These are phyloP conservation scores for Salvelinus alpinus DNA, from an alignment of 2,113 vertebrate species.

Conservation along the genomic window DNA sequence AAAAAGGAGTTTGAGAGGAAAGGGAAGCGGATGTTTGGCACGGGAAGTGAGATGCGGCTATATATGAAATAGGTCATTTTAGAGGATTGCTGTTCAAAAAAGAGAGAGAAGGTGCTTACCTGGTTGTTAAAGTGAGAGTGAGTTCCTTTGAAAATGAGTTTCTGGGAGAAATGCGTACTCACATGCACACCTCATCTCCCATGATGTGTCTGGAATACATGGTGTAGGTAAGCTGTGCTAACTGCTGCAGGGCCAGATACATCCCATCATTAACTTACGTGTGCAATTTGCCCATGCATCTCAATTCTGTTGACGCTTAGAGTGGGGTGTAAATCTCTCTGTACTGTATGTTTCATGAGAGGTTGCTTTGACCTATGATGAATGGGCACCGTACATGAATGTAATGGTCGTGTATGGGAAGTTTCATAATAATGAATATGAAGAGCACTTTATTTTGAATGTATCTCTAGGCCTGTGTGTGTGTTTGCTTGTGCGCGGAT, in stretches of 20 bases:
- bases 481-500: background rate
- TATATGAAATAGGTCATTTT: conserved; percentile 18
- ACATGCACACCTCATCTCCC: conserved; percentile 8
- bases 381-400: too few species aligned
- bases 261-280: background rate
- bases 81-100: conserved; percentile 5
- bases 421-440: too few species aligned
- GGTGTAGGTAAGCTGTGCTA: background rate
- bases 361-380: too few species aligned
- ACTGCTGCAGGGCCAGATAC: background rate
- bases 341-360: too few species aligned
- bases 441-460: background rate
- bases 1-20: conserved; percentile 1
- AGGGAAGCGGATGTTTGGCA: conserved; percentile 25
- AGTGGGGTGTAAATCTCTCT: too few species aligned
- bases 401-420: too few species aligned
- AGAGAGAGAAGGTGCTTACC: conserved; percentile 3
- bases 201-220: background rate
- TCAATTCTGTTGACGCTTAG: too few species aligned
- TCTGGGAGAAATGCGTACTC: conserved; percentile 8
- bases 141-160: conserved; percentile 25
- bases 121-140: conserved; percentile 12
- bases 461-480: background rate
- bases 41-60: conserved; percentile 5
- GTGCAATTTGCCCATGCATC: too few species aligned